A percentile compares a stretch with the other conserved stretches of the same genome.
These are phyloP conservation scores for Adoxophyes honmai DNA, from an alignment of 1,140 invertebrate species.

Conservation along the genomic window DNA sequence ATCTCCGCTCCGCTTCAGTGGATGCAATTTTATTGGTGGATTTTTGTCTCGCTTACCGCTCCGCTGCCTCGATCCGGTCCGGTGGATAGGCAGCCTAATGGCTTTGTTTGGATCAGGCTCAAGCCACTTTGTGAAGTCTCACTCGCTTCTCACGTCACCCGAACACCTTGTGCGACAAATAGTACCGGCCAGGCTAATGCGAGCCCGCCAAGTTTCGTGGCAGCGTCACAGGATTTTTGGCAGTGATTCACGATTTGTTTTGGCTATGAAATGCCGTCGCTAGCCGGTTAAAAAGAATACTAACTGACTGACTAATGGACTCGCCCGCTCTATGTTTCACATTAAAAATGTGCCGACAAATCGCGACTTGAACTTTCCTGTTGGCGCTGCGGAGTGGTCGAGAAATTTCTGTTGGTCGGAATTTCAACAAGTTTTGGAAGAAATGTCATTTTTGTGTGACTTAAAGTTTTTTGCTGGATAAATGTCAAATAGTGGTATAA, in stretches of 20 bases:
- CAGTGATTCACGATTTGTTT: slow-evolving; percentile 63
- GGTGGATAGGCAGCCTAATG: too few species aligned
- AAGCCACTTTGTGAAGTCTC: neutral
- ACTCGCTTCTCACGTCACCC: neutral
- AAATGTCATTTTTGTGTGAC: too few species aligned
- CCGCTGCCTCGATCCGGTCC: too few species aligned
- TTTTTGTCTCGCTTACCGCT: too few species aligned
- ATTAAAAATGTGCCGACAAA: slow-evolving; percentile 7
- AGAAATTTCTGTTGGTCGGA: too few species aligned
- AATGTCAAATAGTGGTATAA: too few species aligned
- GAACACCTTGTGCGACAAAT: neutral
- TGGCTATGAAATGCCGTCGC: slow-evolving; percentile 43
- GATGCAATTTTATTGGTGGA: too few species aligned
- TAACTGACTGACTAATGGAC: slow-evolving; percentile 30
- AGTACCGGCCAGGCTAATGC: slow-evolving; percentile 24
- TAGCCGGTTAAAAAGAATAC: slow-evolving; percentile 13
- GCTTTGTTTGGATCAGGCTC: too few species aligned
- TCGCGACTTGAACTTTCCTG: slow-evolving; percentile 10
- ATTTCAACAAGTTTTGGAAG: too few species aligned
- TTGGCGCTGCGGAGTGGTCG: neutral
- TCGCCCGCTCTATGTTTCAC: slow-evolving; percentile 16
- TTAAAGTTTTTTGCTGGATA: too few species aligned
- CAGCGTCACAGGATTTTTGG: slow-evolving; percentile 39
- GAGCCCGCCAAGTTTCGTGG: slow-evolving; percentile 9
- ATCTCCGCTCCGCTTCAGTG: too few species aligned